Evolutionary conservation across 1,140 invertebrate genomes (phyloP), one percentile per base, ranked within the genome.

Genomic region (Caerostris extrusa): DNA sequence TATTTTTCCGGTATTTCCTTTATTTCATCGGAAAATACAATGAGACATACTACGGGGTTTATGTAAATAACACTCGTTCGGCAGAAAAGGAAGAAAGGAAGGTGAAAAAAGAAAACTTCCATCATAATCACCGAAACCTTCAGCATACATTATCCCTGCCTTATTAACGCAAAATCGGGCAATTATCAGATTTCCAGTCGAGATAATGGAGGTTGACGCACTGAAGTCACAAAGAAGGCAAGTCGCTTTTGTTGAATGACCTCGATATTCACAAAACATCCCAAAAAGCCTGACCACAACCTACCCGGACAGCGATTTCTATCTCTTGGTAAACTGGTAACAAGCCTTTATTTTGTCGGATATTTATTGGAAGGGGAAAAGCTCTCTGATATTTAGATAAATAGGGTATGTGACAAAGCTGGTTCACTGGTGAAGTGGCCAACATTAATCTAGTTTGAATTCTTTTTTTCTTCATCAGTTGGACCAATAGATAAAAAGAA

Each of bases 201-300:
- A 88, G 86, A 88, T 88, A 88, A 88, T 88, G 50, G 12, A 64
- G 86, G 86, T 88, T 88, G 86, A 64, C 86, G 86, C 60, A 67
- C 86, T 88, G 86, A 57, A 88, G 53, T 88, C 61, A 53, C 61
- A 88, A 88, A 61, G 34, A 64, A 88, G 86, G 61, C 6, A 88
- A 19, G 58, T 64, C 19, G 58, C 86, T 88, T 81, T 88, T 88
- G 86, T 88, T 88, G 60, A 5, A 55, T 88, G 86, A 64, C 86
- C 86, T 88, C 86, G 86, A 88, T 88, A 57, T 17, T 17, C 55
- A 6, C 2, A 83, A 58, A 83, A 50, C 34, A 58, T 85, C 83
- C 10, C 64, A n/a, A n/a, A 34, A 34, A 34, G 83, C 50, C 50
- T n/a, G 57, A 17, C 83, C 57, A 85, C 55, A 60, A 3, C 19